Base-by-base conservation (phyloP, 2,113 vertebrate species). In the Pseudonaja textilis region DNA sequence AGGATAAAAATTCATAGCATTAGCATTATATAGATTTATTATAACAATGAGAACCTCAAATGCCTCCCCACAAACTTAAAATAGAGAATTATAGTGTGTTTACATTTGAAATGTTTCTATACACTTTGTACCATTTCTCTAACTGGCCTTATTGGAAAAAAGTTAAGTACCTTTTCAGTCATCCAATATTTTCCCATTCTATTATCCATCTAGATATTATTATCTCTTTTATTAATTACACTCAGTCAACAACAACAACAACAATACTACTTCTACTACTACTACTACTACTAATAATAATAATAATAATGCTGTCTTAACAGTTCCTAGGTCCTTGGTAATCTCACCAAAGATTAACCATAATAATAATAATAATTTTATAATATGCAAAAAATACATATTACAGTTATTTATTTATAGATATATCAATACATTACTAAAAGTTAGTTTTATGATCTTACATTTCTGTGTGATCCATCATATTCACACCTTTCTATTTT, bases 401-500 rank as follows among this genome's bases (percentile, higher is more conserved):
- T 56, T 56, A 14, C 26, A 54, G 29, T 74, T 88, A 26, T 42
- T 90, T 91, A 4, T 25, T 39, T 90, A 93, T 42, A 64, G 45
- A 52, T 4, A 0, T 26, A 90, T 85, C 1, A 18, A 87, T 57
- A 4, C 7, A 16, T 57, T n/a, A 59, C 8, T 5, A 88, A 34
- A 50, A 89, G 16, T 4, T 0, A 91, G 1, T 9, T 59, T 0
- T 91, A 52, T 55, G 25, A 57, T n/a, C 81, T 93, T 96, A 99
- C 99, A 57, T 98, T 97, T 98, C 99, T 98, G 93, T 98, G 98
- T 18, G 99, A 99, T 94, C 99, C 99, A 94, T 99, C 99, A 1
- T 98, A 99, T 98, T 99, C 99, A 95, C 99, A 99, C 74, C 99
- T 98, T 94, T 99, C 99, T 93, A 99, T 99, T 97, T 99, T 99